Conservation (phyloP, 2,797 vertebrate genomes). For the Melanotaenia pygmaea region DNA sequence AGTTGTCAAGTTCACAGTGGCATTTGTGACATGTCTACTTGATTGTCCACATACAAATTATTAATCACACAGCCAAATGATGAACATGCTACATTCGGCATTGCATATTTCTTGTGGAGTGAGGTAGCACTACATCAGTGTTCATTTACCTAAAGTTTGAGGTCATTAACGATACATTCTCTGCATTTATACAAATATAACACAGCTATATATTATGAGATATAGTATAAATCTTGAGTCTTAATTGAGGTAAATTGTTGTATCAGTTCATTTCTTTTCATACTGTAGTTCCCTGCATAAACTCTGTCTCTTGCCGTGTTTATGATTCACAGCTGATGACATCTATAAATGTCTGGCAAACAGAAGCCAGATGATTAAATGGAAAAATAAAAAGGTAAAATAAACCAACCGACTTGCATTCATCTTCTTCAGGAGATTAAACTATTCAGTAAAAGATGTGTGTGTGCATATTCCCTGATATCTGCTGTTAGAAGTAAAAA, state of each 20-base stretch:
- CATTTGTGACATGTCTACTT: conserved; percentile 58
- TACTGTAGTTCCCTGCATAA: conserved; percentile 31
- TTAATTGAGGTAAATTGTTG: conserved; percentile 74
- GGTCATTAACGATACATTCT: conserved; percentile 69
- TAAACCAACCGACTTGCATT: conserved; percentile 16
- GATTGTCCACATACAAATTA: conserved; percentile 77
- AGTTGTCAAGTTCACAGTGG: conserved; percentile 67
- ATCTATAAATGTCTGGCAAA: conserved; percentile 29
- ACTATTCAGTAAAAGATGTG: conserved; percentile 23
- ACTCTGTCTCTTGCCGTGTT: neutral
- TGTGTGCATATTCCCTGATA: conserved; percentile 45
- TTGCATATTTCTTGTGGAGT: conserved; percentile 74
- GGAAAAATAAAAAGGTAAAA: conserved; percentile 36
- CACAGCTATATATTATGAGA: conserved; percentile 61
- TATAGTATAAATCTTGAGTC: conserved; percentile 53
- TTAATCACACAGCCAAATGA: conserved; percentile 54
- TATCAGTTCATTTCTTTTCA: conserved; percentile 36
- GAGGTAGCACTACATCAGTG: conserved; percentile 77
- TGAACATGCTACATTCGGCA: conserved; percentile 49
- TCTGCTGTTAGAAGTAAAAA: conserved; percentile 33
- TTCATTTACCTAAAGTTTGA: conserved; percentile 58
- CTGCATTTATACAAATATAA: conserved; percentile 63
- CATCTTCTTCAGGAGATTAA: conserved; percentile 18
- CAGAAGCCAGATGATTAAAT: conserved; percentile 65
- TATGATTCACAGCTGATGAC: conserved; percentile 46